These are phyloP conservation scores for Hydractinia symbiolongicarpus DNA, from an alignment of 30 jellyfish, hydroid and myxozoan species.

Conservation along the genomic window DNA sequence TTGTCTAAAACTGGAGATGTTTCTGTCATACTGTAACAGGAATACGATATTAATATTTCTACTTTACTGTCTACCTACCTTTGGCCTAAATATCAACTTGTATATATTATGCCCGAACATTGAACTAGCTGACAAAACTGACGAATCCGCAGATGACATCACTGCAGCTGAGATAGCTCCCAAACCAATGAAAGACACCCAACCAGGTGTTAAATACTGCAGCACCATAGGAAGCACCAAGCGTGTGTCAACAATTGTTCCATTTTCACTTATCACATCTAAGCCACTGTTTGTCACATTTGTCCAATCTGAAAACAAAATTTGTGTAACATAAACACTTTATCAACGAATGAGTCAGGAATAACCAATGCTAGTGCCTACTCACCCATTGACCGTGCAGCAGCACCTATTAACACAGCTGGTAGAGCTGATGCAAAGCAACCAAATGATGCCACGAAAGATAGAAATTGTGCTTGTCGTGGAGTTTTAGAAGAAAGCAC, in stretches of 20 bases:
- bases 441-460: constrained; percentile 36
- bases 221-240: constrained; percentile 41
- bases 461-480: constrained; percentile 23
- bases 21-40: background rate
- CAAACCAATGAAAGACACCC: constrained; percentile 45
- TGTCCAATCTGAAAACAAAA: constrained; percentile 34
- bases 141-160: constrained; percentile 47
- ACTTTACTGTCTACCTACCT: background rate
- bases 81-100: constrained; percentile 25
- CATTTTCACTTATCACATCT: constrained; percentile 18
- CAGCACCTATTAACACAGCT: constrained; percentile 45
- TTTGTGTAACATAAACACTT: background rate
- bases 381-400: constrained; percentile 37
- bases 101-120: constrained; percentile 43
- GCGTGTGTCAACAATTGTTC: constrained; percentile 30
- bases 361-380: background rate
- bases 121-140: constrained; percentile 44
- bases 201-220: constrained; percentile 34
- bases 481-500: constrained; percentile 36
- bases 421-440: constrained; percentile 42
- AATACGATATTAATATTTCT: background rate
- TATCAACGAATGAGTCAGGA: background rate
- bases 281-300: background rate
- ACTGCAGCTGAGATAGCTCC: constrained; percentile 53
- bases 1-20: too few species aligned